Evolutionary conservation across 2,797 vertebrate genomes (phyloP), one percentile per base, ranked within the genome.

Genomic region (Momotus momota): DNA sequence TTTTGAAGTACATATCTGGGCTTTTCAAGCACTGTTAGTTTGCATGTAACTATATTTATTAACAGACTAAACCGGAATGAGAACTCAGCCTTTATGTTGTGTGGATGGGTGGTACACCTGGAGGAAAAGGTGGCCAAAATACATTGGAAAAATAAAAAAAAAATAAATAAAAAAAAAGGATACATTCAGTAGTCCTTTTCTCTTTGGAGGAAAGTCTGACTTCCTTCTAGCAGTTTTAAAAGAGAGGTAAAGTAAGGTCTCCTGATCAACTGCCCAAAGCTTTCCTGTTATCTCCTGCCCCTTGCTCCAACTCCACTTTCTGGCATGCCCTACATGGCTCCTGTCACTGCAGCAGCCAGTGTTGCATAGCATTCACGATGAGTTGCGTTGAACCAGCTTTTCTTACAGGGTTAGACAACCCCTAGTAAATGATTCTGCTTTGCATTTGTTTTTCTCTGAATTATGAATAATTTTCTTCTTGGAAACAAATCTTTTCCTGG

Each of bases 181-280:
- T 51, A 23, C 40, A 54, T 54, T 94, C 72, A 67, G 12, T 40
- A 78, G 84, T 79, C 33, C 31, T 94, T 86, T 74, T 81, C 64
- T 77, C 46, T 38, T 67, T 90, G 66, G 41, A 87, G 65, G 71
- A 57, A 57, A 72, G 12, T 65, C 55, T 92, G 60, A 43, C 79
- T 86, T 72, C 41, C 74, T 88, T 92, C 75, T 70, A 46, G 21
- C 64, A 77, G 15, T 55, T 81, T 74, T 69, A 78, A 70, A 60
- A 84, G 79, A 38, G 38, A 92, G 64, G 25, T 48, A 4, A 26
- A 40, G 77, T 33, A 41, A 10, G 41, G 18, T 87, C n/a, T 92
- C 71, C 35, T 58, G 23, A n/a, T 48, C 27, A 72, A 5, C 51
- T 43, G 21, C 73, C 70, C 14, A 17, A 48, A 74, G 60, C 49